Conservation (phyloP, 2,113 vertebrate genomes). For the Bubalus kerabau region DNA sequence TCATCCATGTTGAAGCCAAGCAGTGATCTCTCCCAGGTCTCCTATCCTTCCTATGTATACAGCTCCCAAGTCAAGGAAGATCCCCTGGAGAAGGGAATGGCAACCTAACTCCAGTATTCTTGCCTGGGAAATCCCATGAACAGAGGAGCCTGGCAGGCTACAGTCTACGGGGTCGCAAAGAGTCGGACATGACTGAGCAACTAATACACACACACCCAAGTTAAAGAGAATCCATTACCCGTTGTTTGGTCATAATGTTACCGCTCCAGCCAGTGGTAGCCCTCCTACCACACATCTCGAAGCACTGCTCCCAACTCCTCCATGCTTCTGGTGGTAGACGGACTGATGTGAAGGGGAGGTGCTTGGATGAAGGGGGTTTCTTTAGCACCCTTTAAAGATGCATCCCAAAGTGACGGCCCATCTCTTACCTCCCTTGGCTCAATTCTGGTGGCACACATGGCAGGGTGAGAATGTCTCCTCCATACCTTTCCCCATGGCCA, state of each 20-base stretch:
- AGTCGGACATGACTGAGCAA: fast-evolving
- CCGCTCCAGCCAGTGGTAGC: background rate
- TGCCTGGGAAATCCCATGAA: background rate
- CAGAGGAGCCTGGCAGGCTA: background rate
- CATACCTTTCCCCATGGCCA: background rate
- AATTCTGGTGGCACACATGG: background rate
- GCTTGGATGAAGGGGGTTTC: background rate
- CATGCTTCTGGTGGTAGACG: background rate
- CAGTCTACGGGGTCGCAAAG: fast-evolving
- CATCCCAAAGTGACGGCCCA: background rate
- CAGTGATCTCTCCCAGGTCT: background rate
- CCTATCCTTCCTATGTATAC: background rate
- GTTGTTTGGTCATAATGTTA: background rate
- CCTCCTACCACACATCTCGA: too few species aligned
- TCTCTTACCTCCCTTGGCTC: background rate
- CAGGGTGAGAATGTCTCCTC: background rate
- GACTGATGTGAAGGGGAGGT: background rate
- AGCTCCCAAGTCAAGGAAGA: background rate
- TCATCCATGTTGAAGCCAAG: background rate
- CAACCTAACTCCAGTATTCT: background rate
- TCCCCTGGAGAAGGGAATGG: background rate
- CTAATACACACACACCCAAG: background rate
- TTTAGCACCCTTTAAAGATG: background rate
- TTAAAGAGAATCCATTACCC: background rate
- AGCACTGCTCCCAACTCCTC: background rate